A percentile compares a stretch with the other conserved stretches of the same genome.
Conservation (phyloP, 2,888 invertebrate genomes). For the Agonopterix heracliana region DNA sequence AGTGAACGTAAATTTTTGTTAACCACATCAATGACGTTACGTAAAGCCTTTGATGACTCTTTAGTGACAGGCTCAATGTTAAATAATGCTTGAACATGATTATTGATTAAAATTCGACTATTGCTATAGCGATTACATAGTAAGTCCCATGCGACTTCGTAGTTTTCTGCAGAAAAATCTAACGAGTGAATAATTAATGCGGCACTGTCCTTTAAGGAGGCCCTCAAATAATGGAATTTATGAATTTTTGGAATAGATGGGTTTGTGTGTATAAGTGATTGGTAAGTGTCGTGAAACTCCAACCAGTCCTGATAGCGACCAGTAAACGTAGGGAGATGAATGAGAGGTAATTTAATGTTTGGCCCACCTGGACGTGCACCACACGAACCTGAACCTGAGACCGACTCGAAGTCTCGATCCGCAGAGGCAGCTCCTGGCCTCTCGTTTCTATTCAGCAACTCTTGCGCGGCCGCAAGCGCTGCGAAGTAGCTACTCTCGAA, state of each 20-base stretch:
- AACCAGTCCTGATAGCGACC: constrained; percentile 13
- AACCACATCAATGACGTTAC: constrained; percentile 4
- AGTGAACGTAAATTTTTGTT: constrained; percentile 6
- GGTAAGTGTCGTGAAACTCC: constrained; percentile 13
- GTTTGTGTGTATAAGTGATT: constrained; percentile 10
- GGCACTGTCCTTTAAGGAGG: constrained; percentile 10
- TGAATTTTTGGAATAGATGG: constrained; percentile 8
- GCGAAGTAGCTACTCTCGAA: constrained; percentile 11
- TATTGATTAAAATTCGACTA: constrained; percentile 9
- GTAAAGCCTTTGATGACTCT: constrained; percentile 6
- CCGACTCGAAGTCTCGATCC: not conserved
- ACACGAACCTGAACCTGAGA: constrained; percentile 11
- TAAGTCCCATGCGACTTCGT: constrained; percentile 11
- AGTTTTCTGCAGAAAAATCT: constrained; percentile 12
- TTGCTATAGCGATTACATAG: constrained; percentile 14
- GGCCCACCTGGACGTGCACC: constrained; percentile 5
- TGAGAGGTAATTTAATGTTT: constrained; percentile 10
- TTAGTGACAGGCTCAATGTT: constrained; percentile 3
- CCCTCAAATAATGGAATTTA: constrained; percentile 13
- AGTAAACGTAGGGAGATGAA: constrained; percentile 8
- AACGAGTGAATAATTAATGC: constrained; percentile 8
- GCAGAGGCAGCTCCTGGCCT: too few relatives aligned
- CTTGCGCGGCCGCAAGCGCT: constrained; percentile 1
- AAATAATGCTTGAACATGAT: constrained; percentile 12
- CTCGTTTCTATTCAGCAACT: constrained; percentile 3